These are phyloP conservation scores for Callosobruchus maculatus DNA, from an alignment of 2,888 invertebrate genomes.

Conservation along the genomic window DNA sequence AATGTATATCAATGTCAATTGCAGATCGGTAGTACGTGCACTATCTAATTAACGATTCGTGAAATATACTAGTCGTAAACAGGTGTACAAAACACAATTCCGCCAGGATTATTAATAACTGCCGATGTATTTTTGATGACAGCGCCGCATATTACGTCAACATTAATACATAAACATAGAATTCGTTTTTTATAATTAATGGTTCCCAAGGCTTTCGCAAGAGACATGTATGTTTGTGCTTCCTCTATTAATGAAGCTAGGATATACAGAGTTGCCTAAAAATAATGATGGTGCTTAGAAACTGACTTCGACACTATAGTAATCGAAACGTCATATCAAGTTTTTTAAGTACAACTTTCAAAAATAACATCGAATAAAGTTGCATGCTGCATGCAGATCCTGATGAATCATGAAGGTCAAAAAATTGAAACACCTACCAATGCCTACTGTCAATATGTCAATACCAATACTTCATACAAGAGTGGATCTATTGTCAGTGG, in stretches of 20 bases:
- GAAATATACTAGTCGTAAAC: not conserved
- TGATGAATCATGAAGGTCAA: too few species aligned
- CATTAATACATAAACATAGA: not conserved
- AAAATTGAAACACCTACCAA: too few species aligned
- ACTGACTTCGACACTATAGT: too few species aligned
- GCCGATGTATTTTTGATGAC: not conserved
- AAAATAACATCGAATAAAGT: too few species aligned
- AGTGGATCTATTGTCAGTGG: too few species aligned
- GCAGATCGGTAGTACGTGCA: not conserved
- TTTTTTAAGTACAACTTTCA: too few species aligned
- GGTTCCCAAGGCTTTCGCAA: not conserved
- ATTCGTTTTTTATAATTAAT: not conserved
- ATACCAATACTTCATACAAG: too few species aligned
- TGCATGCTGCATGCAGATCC: too few species aligned
- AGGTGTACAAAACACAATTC: not conserved
- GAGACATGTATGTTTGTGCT: not conserved
- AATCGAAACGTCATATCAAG: too few species aligned
- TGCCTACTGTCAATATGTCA: too few species aligned
- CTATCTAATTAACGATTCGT: not conserved
- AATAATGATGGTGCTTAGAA: too few species aligned
- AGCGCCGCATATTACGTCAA: not conserved
- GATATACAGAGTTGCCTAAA: not conserved
- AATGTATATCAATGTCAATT: not conserved
- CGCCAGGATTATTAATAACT: not conserved
- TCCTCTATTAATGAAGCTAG: not conserved